Base-by-base conservation (phyloP, 2,113 vertebrate genomes). In the Phylloscopus whistleri region DNA sequence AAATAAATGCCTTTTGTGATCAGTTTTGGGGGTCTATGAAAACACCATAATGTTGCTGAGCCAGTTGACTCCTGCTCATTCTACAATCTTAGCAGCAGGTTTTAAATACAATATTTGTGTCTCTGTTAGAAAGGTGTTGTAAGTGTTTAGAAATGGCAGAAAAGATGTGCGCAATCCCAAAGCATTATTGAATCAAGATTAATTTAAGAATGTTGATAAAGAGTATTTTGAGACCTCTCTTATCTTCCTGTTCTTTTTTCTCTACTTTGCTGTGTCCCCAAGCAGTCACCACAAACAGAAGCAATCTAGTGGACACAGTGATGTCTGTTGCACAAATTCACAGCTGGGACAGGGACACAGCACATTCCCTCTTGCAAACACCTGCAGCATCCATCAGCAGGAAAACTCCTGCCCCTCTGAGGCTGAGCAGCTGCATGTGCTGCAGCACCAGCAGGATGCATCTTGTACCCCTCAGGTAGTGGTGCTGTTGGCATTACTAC, bases 71-170 rank as follows among this genome's bases (percentile, higher is more conserved):
- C 41, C 33, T 44, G 66, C 27, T 82, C 51, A 8, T 77, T 77
- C 58, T 75, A 26, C 44, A 89, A 5, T 94, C 60, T 85, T 49
- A 72, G 43, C 79, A 75, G 74, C 62, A 30, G 12, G 52, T 93
- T 96, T 97, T 78, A 95, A 95, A 90, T 75, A 90, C 59, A 49
- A 81, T 86, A 59, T 84, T 72, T 86, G 7, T 87, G 31, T 94
- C 31, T 72, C 46, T 83, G 19, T 88, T 89, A 56, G 64, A 89
- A 86, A 30, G 69, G 28, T 87, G 39, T 59, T 81, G 13, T 81
- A 46, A 93, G 64, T 70, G 8, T 90, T 89, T 83, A 86, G 35
- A 82, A 67, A 63, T 72, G 60, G 43, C 31, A 67, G 74, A 64
- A 74, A 53, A 48, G 43, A n/a, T 10, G 4, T 16, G 7, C 86